Evolutionary conservation across 1,140 invertebrate species (phyloP).

Genomic region (Drosophila virilis): DNA sequence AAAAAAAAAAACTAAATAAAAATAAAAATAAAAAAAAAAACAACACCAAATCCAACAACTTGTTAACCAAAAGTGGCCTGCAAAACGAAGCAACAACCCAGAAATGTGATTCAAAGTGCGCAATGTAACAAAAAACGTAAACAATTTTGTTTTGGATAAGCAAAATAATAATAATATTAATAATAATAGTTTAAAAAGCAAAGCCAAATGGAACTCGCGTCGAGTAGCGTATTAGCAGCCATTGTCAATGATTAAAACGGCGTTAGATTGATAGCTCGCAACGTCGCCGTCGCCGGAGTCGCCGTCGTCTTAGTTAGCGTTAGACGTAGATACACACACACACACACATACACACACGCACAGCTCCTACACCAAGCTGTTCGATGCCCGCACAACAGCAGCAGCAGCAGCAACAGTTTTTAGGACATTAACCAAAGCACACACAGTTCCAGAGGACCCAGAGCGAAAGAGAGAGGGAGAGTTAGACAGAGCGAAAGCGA

Average conservation of each 20-base stretch:
- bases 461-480: slow-evolving; percentile 10
- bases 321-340: slow-evolving; percentile 24
- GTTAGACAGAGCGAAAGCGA: background rate
- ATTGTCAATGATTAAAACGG: slow-evolving; percentile 70
- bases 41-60: slow-evolving; percentile 19
- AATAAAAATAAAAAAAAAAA: slow-evolving; percentile 20
- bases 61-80: slow-evolving; percentile 77
- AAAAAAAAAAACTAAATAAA: slow-evolving; percentile 15
- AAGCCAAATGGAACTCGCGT: slow-evolving; percentile 73
- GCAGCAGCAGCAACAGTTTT: slow-evolving; percentile 36
- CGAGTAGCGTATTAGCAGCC: slow-evolving; percentile 65
- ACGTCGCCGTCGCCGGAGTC: slow-evolving; percentile 54
- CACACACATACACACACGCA: background rate
- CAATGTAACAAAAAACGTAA: slow-evolving; percentile 66
- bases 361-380: background rate
- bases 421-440: slow-evolving; percentile 24
- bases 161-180: slow-evolving; percentile 26
- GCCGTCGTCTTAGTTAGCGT: slow-evolving; percentile 66
- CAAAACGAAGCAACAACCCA: slow-evolving; percentile 63
- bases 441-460: slow-evolving; percentile 32
- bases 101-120: slow-evolving; percentile 79
- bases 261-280: slow-evolving; percentile 36
- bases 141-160: slow-evolving; percentile 47
- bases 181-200: slow-evolving; percentile 29
- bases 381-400: slow-evolving; percentile 9